Percentiles rank a stretch among this genome's conserved stretches.
Conservation (phyloP, 2,888 invertebrate genomes). For the Tanytarsus gracilentus region DNA sequence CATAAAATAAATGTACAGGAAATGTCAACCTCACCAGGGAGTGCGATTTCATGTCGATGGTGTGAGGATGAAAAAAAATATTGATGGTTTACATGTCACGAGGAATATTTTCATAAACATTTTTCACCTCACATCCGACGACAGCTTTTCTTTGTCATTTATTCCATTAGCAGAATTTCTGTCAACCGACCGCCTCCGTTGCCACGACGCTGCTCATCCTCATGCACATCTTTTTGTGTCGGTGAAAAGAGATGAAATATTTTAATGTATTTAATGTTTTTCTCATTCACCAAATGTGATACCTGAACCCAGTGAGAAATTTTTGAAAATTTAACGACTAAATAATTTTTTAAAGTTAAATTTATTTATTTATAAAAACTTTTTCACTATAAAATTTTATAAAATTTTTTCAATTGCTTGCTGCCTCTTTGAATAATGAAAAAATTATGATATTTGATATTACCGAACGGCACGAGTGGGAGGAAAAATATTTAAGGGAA, state of each 20-base stretch:
- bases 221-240: neutral
- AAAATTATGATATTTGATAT: constrained; percentile 28
- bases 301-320: no score
- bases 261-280: neutral
- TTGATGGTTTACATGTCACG: constrained; percentile 18
- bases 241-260: neutral
- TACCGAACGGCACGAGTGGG: neutral
- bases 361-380: no score
- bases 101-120: constrained; percentile 9
- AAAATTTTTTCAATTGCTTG: no score
- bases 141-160: no score
- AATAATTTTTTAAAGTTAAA: no score
- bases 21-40: constrained; percentile 19
- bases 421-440: constrained; percentile 23
- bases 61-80: constrained; percentile 15
- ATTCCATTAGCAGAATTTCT: no score
- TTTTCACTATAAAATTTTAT: no score
- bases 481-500: neutral
- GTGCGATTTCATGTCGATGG: neutral
- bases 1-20: constrained; percentile 29
- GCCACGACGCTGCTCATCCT: neutral
- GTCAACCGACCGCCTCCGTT: neutral
- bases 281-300: neutral
- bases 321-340: no score
- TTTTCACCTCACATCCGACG: no score